Conservation (phyloP, 2,113 vertebrate species). For the Calonectris borealis region DNA sequence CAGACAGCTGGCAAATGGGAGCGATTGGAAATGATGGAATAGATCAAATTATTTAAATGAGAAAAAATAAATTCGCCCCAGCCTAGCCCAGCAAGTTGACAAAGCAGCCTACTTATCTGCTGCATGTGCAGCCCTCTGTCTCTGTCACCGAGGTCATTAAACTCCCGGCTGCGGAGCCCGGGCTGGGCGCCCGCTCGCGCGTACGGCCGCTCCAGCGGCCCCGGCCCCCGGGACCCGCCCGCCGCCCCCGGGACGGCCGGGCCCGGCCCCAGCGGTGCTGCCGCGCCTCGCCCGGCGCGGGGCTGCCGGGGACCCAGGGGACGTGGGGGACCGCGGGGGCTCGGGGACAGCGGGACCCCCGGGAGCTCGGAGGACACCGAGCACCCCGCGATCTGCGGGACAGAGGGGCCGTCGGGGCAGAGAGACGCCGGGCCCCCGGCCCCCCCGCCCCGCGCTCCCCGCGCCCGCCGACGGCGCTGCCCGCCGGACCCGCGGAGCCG, state of each 20-base stretch:
- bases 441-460: too few species aligned
- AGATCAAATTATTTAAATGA: slow-evolving; percentile 61
- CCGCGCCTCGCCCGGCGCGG: not conserved
- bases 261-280: not conserved
- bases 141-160: slow-evolving; percentile 62
- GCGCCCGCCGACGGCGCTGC: too few species aligned
- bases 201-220: not conserved
- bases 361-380: too few species aligned
- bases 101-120: slow-evolving; percentile 44
- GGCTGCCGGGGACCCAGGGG: too few species aligned
- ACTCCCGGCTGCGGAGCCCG: not conserved
- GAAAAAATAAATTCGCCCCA: slow-evolving; percentile 36
- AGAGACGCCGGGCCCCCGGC: too few species aligned
- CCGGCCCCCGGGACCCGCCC: too few species aligned
- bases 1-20: slow-evolving; percentile 52
- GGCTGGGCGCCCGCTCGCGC: not conserved
- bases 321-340: too few species aligned
- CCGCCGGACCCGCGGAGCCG: too few species aligned
- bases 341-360: too few species aligned
- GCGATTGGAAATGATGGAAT: slow-evolving; percentile 42
- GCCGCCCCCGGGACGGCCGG: not conserved
- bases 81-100: slow-evolving; percentile 56
- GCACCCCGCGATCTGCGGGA: too few species aligned
- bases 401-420: too few species aligned
- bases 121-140: slow-evolving; percentile 57